These are phyloP conservation scores for Cranoglanis bouderius DNA, from an alignment of 2,113 vertebrate genomes.

Conservation along the genomic window DNA sequence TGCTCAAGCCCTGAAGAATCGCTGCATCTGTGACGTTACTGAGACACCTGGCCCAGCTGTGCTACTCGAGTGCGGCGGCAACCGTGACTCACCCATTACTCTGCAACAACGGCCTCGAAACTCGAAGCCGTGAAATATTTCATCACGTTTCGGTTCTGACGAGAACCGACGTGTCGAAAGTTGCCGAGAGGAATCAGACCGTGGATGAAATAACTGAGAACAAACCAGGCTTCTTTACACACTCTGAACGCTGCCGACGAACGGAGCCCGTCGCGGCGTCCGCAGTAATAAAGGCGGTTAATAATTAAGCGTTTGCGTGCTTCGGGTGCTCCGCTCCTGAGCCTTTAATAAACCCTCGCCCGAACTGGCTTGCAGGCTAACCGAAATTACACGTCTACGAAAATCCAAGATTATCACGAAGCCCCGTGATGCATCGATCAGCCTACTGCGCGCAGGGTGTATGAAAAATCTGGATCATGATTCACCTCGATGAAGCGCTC, in stretches of 20 bases:
- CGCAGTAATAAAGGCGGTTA: slow-evolving; percentile 74
- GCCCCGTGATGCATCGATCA: slow-evolving; percentile 35
- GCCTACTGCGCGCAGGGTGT: neutral
- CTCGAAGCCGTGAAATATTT: neutral
- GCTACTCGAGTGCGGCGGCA: neutral
- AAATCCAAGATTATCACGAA: slow-evolving; percentile 14
- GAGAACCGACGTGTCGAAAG: neutral
- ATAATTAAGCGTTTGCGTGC: slow-evolving; percentile 67
- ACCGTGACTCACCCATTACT: neutral
- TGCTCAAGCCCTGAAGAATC: slow-evolving; percentile 23
- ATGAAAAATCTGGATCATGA: neutral
- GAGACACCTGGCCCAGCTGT: slow-evolving; percentile 46
- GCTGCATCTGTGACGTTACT: slow-evolving; percentile 11
- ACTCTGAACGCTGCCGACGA: neutral
- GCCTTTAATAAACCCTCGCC: slow-evolving; percentile 8
- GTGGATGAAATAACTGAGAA: neutral
- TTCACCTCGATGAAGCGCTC: neutral
- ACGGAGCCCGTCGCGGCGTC: slow-evolving; percentile 63
- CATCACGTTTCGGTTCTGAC: neutral
- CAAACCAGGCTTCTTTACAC: neutral
- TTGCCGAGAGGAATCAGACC: neutral
- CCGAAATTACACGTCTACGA: neutral
- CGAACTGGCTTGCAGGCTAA: neutral
- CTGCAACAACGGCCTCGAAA: neutral
- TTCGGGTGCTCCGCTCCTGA: slow-evolving; percentile 1